Evolutionary conservation across 2,797 vertebrate species (phyloP).

Genomic region (Xyrichtys novacula): DNA sequence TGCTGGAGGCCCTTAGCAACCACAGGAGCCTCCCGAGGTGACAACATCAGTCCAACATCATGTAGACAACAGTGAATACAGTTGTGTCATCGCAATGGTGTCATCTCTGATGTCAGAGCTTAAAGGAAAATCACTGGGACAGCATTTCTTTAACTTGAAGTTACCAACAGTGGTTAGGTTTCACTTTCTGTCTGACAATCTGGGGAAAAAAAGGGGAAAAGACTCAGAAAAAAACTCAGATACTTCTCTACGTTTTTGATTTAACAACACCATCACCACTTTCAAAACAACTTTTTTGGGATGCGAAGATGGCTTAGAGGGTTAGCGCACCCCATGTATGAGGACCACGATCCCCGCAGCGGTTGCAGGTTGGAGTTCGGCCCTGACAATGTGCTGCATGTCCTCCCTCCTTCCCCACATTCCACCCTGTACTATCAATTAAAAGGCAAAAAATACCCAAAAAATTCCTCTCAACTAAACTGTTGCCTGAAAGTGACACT

Average conservation of each 20-base stretch:
- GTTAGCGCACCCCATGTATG: too few relatives aligned
- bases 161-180: conserved; percentile 7
- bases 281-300: conserved; percentile 6
- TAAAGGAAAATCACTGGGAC: conserved; percentile 41
- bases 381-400: too few relatives aligned
- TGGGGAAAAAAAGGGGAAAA: neutral
- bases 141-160: neutral
- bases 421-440: too few relatives aligned
- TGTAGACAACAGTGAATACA: conserved; percentile 7
- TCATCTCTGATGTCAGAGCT: conserved; percentile 23
- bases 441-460: too few relatives aligned
- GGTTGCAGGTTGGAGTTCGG: too few relatives aligned
- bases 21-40: conserved; percentile 13
- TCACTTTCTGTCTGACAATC: conserved; percentile 43
- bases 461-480: too few relatives aligned
- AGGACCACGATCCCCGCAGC: too few relatives aligned
- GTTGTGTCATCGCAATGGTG: conserved; percentile 25
- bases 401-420: too few relatives aligned
- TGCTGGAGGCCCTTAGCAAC: conserved; percentile 34
- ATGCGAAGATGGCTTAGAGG: too few relatives aligned
- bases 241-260: neutral
- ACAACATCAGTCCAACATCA: conserved; percentile 27
- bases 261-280: neutral
- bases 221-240: too few relatives aligned
- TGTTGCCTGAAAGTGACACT: too few relatives aligned